Conservation (phyloP, 2,113 vertebrate genomes). For the Campylomormyrus numenius region DNA sequence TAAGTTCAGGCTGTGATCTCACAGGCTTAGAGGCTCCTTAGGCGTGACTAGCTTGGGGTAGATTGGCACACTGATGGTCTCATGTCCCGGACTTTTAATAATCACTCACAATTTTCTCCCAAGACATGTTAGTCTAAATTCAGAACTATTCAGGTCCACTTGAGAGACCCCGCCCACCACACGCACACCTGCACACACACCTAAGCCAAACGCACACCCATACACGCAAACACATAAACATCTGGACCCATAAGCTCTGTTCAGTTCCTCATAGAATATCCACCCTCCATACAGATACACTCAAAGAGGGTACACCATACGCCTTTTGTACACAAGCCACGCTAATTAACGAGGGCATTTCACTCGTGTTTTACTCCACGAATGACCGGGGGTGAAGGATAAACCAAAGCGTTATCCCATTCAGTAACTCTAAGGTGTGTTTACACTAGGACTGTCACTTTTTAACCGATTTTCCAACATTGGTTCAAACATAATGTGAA, state of each 20-base stretch:
- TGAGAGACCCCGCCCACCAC: not conserved
- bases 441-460: not conserved
- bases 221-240: slow-evolving; percentile 17
- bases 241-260: not conserved
- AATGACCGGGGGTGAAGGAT: not conserved
- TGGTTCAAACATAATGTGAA: too few relatives aligned
- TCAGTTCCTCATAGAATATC: not conserved
- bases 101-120: not conserved
- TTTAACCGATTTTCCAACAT: too few relatives aligned
- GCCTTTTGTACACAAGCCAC: not conserved
- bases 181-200: not conserved
- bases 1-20: not conserved
- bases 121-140: not conserved
- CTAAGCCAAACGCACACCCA: not conserved
- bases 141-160: not conserved
- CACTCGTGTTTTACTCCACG: not conserved
- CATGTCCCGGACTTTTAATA: not conserved
- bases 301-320: not conserved
- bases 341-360: not conserved
- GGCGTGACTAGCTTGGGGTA: not conserved
- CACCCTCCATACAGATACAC: not conserved
- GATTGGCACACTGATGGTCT: not conserved
- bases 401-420: not conserved
- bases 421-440: not conserved
- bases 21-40: not conserved